phyloP scores from a whole-genome alignment of 2,113 vertebrate genomes.

The Prietella phreatophila region DNA sequence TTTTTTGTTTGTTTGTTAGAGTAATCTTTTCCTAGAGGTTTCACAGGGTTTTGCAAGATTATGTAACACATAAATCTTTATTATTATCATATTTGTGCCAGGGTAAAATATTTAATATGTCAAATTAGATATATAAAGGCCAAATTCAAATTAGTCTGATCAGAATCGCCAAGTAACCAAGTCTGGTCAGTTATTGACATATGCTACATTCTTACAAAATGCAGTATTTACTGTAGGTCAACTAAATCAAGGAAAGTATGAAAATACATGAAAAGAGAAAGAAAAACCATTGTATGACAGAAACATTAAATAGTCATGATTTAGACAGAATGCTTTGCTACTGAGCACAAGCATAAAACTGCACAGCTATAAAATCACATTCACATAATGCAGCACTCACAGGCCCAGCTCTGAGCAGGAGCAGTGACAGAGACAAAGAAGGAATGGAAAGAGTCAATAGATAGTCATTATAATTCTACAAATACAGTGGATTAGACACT shows the following conservation, averaged over 20 bases:
- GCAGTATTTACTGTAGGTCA: not conserved
- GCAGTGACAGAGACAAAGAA: not conserved
- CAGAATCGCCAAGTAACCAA: not conserved
- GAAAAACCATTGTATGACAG: not conserved
- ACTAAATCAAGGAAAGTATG: not conserved
- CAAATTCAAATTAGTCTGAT: too few relatives aligned
- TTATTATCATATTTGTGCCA: too few relatives aligned
- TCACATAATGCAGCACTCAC: not conserved
- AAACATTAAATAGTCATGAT: not conserved
- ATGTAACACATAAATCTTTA: conserved; percentile 2
- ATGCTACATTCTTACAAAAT: not conserved
- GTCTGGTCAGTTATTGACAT: not conserved
- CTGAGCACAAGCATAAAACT: not conserved
- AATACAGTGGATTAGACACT: not conserved
- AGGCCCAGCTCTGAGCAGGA: not conserved
- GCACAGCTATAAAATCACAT: not conserved
- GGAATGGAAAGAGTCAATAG: not conserved
- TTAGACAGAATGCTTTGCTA: not conserved
- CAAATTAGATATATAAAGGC: not conserved
- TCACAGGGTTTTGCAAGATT: not conserved
- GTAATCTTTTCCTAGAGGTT: not conserved
- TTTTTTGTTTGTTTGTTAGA: not conserved
- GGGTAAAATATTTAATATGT: not conserved
- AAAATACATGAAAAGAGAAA: not conserved
- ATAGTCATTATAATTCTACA: not conserved